Evolutionary conservation across 2,888 invertebrate species (phyloP).

Genomic region (Acleris sparsana): DNA sequence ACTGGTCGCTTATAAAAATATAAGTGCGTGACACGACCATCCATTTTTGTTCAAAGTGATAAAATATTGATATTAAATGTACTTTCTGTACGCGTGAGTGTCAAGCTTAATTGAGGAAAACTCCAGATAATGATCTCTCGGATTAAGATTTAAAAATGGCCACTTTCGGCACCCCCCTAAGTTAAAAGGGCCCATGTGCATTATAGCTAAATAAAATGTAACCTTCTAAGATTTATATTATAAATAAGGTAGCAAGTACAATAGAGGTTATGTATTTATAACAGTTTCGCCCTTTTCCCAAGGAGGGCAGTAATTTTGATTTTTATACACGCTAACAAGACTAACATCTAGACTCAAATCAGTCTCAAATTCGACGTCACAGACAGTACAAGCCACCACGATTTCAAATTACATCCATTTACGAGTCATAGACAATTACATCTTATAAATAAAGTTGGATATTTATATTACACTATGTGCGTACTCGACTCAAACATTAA

Average conservation of each 20-base stretch:
- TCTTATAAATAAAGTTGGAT: constrained; percentile 25
- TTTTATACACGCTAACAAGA: constrained; percentile 44
- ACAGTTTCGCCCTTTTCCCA: too few species aligned
- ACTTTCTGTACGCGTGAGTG: too few species aligned
- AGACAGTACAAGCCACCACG: constrained; percentile 37
- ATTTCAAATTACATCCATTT: constrained; percentile 23
- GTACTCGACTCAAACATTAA: constrained; percentile 1
- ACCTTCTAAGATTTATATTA: too few species aligned
- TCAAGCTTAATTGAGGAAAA: too few species aligned
- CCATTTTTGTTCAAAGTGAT: too few species aligned
- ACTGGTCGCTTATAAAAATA: constrained; percentile 65
- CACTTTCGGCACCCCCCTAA: background rate
- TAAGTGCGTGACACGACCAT: constrained; percentile 47
- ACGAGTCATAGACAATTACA: constrained; percentile 27
- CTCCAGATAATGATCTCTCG: constrained; percentile 37
- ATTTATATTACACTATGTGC: constrained; percentile 34
- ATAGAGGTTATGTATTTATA: too few species aligned
- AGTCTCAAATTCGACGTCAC: constrained; percentile 67
- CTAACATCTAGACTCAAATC: constrained; percentile 66
- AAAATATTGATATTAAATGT: constrained; percentile 20
- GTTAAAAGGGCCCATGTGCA: too few species aligned
- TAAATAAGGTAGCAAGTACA: too few species aligned
- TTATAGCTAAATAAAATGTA: too few species aligned
- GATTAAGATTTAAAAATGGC: constrained; percentile 32
- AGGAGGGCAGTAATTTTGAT: too few species aligned